Percentiles rank a stretch among this genome's conserved stretches.
Conservation (phyloP, 2,888 invertebrate genomes). For the Parnassius glacialis region DNA sequence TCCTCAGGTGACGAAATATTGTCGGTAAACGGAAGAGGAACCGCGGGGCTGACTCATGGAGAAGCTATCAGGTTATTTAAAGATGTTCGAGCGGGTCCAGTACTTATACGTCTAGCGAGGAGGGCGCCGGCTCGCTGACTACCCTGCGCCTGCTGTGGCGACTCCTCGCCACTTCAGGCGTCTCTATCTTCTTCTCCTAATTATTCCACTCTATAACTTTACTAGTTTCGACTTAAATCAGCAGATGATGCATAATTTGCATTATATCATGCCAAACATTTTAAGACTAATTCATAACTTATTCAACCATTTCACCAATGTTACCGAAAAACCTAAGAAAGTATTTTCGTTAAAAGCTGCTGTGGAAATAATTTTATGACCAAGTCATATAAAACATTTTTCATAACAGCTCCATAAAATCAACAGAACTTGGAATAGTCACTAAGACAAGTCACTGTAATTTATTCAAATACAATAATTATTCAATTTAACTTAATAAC, state of each 20-base stretch:
- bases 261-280: no score
- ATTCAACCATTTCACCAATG: neutral
- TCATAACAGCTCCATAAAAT: no score
- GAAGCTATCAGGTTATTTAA: conserved; percentile 91
- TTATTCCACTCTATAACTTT: conserved; percentile 58
- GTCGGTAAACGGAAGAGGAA: conserved; percentile 88
- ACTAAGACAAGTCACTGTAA: no score
- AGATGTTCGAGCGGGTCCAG: conserved; percentile 87
- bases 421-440: no score
- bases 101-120: conserved; percentile 87
- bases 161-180: conserved; percentile 61
- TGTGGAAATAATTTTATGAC: no score
- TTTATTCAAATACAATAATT: no score
- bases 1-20: conserved; percentile 89
- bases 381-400: no score
- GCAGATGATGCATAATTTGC: conserved; percentile 7
- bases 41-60: conserved; percentile 88
- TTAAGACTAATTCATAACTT: no score
- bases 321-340: no score
- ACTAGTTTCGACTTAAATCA: neutral
- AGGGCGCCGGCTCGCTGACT: conserved; percentile 71
- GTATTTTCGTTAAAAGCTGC: no score
- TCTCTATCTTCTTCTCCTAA: conserved; percentile 40
- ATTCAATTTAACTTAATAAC: no score
- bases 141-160: conserved; percentile 75